Percentiles rank a stretch among this genome's conserved stretches.
Evolutionary conservation across 2,797 vertebrate species (phyloP).

Genomic region (Chrysocyon brachyurus): DNA sequence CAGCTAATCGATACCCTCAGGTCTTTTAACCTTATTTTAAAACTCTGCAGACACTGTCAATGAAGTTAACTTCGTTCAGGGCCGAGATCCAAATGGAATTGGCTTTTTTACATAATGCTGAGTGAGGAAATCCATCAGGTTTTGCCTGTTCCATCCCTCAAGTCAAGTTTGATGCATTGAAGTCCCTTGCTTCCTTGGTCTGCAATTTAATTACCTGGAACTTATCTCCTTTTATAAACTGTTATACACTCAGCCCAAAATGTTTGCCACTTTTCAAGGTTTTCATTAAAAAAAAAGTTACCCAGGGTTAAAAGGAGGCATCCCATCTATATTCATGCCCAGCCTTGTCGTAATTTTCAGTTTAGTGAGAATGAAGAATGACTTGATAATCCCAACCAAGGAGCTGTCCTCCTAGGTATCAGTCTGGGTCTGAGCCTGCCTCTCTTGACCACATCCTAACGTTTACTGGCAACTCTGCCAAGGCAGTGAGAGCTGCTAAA

Average conservation of each 20-base stretch:
- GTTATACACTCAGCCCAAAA: background rate
- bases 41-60: slow-evolving; percentile 50
- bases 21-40: slow-evolving; percentile 71
- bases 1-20: slow-evolving; percentile 22
- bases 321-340: background rate
- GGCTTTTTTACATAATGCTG: slow-evolving; percentile 65
- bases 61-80: slow-evolving; percentile 72
- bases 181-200: background rate
- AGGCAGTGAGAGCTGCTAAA: slow-evolving; percentile 49
- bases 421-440: background rate
- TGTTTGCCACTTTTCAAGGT: slow-evolving; percentile 4
- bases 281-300: background rate
- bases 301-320: background rate
- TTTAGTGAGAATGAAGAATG: background rate
- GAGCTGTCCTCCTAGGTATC: background rate
- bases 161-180: background rate
- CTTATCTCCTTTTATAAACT: slow-evolving; percentile 55
- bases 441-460: background rate
- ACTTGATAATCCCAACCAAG: background rate
- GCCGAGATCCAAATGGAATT: slow-evolving; percentile 64
- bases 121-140: slow-evolving; percentile 54
- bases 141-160: background rate
- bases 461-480: background rate
- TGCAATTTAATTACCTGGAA: slow-evolving; percentile 60
- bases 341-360: background rate